Conservation (phyloP, 2,113 vertebrate genomes). For the Mastomys natalensis region DNA sequence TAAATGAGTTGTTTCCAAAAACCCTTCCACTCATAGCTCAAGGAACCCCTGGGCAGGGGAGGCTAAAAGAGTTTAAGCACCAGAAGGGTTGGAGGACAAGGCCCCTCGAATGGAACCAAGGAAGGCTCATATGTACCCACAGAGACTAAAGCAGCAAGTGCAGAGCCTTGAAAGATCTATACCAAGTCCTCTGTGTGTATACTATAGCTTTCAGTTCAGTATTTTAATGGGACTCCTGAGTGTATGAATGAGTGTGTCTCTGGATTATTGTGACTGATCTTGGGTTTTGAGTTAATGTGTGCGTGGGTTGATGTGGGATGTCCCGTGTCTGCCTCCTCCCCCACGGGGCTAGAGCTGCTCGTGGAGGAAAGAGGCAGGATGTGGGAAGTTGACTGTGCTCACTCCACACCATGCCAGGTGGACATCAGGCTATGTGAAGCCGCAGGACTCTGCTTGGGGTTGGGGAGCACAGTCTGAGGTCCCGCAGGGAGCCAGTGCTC, state of each 20-base stretch:
- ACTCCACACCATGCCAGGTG: too few species aligned
- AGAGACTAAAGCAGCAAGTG: not conserved
- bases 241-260: not conserved
- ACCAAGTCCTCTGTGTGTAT: not conserved
- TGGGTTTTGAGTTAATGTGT: too few species aligned
- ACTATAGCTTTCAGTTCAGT: not conserved
- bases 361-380: too few species aligned
- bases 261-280: not conserved
- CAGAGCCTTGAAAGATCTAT: accelerated
- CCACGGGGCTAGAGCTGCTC: too few species aligned
- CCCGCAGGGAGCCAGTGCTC: too few species aligned
- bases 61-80: not conserved
- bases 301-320: too few species aligned
- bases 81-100: not conserved
- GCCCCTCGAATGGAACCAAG: not conserved
- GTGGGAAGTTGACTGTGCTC: too few species aligned
- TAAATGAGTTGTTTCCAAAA: not conserved
- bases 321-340: too few species aligned
- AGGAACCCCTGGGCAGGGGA: not conserved
- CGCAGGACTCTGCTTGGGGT: too few species aligned
- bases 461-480: too few species aligned
- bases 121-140: not conserved
- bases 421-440: too few species aligned
- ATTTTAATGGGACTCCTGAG: not conserved
- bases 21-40: not conserved